These are phyloP conservation scores for Phasianus colchicus DNA, from an alignment of 2,113 vertebrate genomes.

Conservation along the genomic window DNA sequence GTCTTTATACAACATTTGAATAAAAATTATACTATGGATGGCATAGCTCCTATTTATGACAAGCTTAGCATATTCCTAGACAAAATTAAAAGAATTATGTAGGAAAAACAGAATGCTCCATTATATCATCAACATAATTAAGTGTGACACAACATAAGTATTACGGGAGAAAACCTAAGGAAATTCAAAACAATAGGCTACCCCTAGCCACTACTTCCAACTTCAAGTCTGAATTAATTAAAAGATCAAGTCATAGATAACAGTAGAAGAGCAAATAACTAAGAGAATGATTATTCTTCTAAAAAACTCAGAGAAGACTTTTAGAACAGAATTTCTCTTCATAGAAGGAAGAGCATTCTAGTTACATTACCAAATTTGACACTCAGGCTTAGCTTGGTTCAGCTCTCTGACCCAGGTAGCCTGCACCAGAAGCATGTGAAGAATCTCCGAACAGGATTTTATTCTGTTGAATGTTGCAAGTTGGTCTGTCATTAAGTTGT, in stretches of 20 bases:
- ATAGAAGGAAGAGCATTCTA: background rate
- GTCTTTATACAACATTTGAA: background rate
- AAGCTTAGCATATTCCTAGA: background rate
- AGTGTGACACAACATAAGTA: background rate
- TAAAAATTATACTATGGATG: background rate
- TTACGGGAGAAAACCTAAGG: background rate
- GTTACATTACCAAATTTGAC: background rate
- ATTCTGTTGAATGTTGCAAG: background rate
- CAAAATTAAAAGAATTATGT: background rate
- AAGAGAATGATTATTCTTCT: background rate
- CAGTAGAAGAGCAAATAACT: background rate
- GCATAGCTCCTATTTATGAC: background rate
- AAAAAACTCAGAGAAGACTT: background rate
- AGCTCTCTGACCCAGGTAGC: accelerated
- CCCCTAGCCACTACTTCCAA: background rate
- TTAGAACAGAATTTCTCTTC: background rate
- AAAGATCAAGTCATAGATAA: background rate
- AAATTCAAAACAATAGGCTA: slow-evolving; percentile 29
- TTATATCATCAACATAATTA: background rate
- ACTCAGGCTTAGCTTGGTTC: background rate
- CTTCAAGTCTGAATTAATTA: background rate
- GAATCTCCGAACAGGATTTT: background rate
- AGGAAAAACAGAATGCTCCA: background rate
- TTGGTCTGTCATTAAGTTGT: background rate
- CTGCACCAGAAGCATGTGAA: background rate